Base-by-base conservation (phyloP, 2,113 vertebrate genomes). In the Dendropsophus ebraccatus region DNA sequence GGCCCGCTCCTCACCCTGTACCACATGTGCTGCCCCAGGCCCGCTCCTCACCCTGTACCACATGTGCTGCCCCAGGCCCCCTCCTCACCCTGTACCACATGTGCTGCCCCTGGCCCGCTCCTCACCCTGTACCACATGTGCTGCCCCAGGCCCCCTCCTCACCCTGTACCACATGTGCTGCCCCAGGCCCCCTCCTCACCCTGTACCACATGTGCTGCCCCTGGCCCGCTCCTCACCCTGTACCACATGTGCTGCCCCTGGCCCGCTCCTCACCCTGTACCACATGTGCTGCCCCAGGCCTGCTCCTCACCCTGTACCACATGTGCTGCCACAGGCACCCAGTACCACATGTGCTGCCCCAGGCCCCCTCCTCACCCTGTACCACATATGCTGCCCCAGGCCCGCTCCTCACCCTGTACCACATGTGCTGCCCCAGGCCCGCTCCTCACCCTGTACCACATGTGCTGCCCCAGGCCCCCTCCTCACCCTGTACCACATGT, bases 41-140 rank as follows among this genome's bases (percentile, higher is more conserved):
- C 11, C 4, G 21, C 17, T 5, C 1, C 82, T 90, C 89, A 98
- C 97, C 97, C 97, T n/a, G n/a, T n/a, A n/a, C 14, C 19, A 4
- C 35, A 52, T 49, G 47, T 13, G 9, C 2, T 11, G 1, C 10
- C 1, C 23, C 1, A 1, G 13, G 58, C 7, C 11, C 4, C 11
- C 17, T 5, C 1, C 82, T 90, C 89, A 98, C 97, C 97, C 97
- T n/a, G n/a, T n/a, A n/a, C 14, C 19, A 4, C 35, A 52, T 49
- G 47, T 13, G 9, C 2, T 11, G 1, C 10, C 1, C 23, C 1
- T 0, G 13, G 58, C 7, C 11, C 4, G 21, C 17, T 5, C 1
- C 82, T 90, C 89, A 98, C 97, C 97, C 97, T n/a, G n/a, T n/a
- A n/a, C 14, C 19, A 4, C 35, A 52, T 49, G 47, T 13, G 9